Conservation (phyloP, 2,113 vertebrate genomes). For the Cyanoliseus patagonus region DNA sequence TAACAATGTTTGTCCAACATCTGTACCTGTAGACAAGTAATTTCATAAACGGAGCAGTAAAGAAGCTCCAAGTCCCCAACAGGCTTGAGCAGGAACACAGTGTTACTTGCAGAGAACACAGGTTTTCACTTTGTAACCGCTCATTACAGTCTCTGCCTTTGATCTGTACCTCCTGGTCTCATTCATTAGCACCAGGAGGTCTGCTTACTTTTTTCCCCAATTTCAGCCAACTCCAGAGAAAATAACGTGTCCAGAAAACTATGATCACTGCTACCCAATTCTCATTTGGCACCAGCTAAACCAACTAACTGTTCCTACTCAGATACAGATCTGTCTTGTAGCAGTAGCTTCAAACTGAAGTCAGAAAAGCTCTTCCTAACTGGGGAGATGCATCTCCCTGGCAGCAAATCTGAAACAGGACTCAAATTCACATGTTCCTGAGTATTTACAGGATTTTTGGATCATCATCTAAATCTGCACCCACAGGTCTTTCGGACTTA, state of each 20-base stretch:
- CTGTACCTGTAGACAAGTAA: neutral
- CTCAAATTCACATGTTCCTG: neutral
- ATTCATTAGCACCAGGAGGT: neutral
- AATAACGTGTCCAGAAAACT: neutral
- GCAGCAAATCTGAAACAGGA: neutral
- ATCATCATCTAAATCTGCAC: neutral
- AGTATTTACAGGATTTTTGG: neutral
- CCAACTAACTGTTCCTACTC: neutral
- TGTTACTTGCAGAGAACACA: neutral
- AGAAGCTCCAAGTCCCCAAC: neutral
- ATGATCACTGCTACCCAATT: neutral
- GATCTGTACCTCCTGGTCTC: neutral
- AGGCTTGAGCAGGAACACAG: rapidly evolving
- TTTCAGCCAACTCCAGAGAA: neutral
- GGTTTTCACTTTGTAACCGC: neutral
- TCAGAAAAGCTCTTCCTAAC: neutral
- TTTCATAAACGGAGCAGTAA: neutral
- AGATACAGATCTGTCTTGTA: neutral
- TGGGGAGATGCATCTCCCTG: neutral
- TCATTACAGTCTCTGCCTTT: neutral
- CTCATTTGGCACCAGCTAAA: neutral
- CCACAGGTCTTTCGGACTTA: neutral
- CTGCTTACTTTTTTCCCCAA: neutral
- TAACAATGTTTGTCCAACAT: neutral
- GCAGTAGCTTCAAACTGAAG: neutral